Evolutionary conservation across 2,888 invertebrate genomes (phyloP), one percentile per base, ranked within the genome.

Genomic region (Escarpia spicata): DNA sequence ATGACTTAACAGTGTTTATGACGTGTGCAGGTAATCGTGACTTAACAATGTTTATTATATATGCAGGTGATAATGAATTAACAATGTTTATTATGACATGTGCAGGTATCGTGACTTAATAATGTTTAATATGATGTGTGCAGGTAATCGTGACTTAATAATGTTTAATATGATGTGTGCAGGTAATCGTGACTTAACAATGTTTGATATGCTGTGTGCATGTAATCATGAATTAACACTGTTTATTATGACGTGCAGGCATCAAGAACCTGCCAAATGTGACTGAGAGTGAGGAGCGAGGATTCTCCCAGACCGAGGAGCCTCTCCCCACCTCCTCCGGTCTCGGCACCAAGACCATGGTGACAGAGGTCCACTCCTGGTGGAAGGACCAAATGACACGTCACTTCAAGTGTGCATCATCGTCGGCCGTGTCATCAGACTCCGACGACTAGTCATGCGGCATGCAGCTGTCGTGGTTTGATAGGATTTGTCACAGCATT

Each of bases 281-380:
- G 96, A 97, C 95, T 97, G 98, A 97, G 97, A 97, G 97, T 94
- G 93, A 94, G 93, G 94, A 95, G 94, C 92, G 93, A 52, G 92
- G 93, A 75, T 93, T 93, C 43, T 93, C 89, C 19, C 92, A 92
- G 15, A 91, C 91, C 43, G 92, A 93, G 3, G 94, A 94, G 90
- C 92, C 93, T 19, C 94, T 93, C 92, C 93, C 94, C 12, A 94
- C 93, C 15, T 92, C 93, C 12, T 93, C 93, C 15, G 92, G 92
- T 9, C 92, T 94, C 52, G 94, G 94, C 12, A 93, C 93, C 75
- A 93, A 93, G n/a, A 43, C n/a, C 60, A 58, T 93, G 90, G 92
- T 92, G 43, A 52, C 90, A 26, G 94, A 94, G 92, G 94, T 94
- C n/a, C 89, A 90, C 19, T 93, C 92, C 90, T 94, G 94, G 94